phyloP scores from a whole-genome alignment of 2,797 vertebrate genomes.

The Tokudaia tokunoshimensis region DNA sequence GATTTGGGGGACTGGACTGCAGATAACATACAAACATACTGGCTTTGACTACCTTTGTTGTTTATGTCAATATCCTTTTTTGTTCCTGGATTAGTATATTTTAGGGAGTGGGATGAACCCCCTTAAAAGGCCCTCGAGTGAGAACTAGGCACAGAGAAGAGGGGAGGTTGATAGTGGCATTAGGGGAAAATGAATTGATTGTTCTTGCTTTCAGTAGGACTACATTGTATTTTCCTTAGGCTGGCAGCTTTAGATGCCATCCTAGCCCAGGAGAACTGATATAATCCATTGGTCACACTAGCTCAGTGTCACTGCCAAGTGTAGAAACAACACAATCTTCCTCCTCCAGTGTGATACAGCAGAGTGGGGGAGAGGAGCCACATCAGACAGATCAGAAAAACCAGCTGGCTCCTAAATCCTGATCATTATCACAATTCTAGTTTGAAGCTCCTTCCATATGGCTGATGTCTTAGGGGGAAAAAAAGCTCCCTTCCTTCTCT shows the following conservation, averaged over 20 bases:
- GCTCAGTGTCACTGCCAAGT: constrained; percentile 1
- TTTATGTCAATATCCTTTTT: neutral
- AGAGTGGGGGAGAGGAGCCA: constrained; percentile 41
- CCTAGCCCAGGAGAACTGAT: neutral
- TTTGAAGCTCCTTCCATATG: constrained; percentile 68
- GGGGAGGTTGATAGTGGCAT: neutral
- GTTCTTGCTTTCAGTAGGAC: neutral
- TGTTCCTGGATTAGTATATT: neutral
- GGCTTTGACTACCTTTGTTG: neutral
- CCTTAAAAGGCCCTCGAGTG: neutral
- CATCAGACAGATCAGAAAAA: constrained; percentile 49
- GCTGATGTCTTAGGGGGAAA: constrained; percentile 48
- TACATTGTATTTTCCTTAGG: neutral
- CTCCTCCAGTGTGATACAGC: neutral
- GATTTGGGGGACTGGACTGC: too few species aligned
- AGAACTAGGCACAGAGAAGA: neutral
- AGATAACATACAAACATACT: too few species aligned
- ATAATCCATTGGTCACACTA: neutral
- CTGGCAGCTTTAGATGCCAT: neutral
- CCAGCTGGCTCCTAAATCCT: constrained; percentile 67
- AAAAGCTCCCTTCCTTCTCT: constrained; percentile 22
- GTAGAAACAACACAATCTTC: neutral
- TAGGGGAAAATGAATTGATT: neutral
- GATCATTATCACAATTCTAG: constrained; percentile 44
- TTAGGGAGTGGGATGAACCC: neutral